Conservation (phyloP, 2,888 invertebrate genomes). For the Itoplectis maculator region DNA sequence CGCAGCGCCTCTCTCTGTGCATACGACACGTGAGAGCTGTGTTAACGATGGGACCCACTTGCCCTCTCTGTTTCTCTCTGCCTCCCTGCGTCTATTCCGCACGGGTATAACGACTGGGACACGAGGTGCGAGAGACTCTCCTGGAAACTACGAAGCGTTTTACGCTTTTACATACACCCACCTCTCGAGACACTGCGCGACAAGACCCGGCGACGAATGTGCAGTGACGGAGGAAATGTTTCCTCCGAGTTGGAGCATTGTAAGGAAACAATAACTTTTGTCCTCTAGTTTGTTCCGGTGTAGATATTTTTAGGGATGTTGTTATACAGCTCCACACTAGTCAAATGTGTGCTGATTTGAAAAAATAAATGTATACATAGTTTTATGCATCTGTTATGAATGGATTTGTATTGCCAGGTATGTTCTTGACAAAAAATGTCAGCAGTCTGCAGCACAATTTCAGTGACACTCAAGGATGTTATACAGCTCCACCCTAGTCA, state of each 20-base stretch:
- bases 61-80: neutral
- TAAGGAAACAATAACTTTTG: neutral
- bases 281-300: conserved; percentile 14
- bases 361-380: too few relatives aligned
- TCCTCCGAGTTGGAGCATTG: neutral
- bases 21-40: conserved; percentile 8
- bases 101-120: conserved; percentile 1
- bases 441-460: too few relatives aligned
- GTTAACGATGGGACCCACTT: conserved; percentile 4
- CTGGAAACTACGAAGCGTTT: conserved; percentile 14
- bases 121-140: conserved; percentile 20
- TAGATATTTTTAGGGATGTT: neutral
- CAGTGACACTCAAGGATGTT: too few relatives aligned
- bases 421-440: too few relatives aligned
- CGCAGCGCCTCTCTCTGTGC: neutral
- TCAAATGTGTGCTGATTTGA: too few relatives aligned
- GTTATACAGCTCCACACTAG: neutral
- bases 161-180: neutral
- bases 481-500: too few relatives aligned
- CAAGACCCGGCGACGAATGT: too few relatives aligned
- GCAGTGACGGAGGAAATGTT: neutral
- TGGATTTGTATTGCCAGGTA: too few relatives aligned
- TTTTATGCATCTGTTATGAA: too few relatives aligned
- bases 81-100: conserved; percentile 7
- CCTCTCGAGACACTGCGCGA: conserved; percentile 1